Percentiles rank a stretch among this genome's conserved stretches.
Conservation (phyloP, 2,113 vertebrate species). For the Egretta garzetta region DNA sequence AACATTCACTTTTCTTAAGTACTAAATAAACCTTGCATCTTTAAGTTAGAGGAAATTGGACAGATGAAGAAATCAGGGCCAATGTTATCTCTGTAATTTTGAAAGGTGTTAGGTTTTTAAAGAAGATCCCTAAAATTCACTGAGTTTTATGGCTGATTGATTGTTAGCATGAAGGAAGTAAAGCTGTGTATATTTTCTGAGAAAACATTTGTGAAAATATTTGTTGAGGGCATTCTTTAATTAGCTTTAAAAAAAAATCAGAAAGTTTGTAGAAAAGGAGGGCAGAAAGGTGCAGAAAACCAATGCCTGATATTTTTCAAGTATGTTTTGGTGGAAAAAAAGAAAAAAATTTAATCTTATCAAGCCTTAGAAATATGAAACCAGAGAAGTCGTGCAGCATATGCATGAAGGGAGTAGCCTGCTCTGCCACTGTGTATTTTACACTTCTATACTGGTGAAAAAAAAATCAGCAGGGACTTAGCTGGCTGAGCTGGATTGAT, state of each 20-base stretch:
- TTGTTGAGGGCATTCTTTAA: not conserved
- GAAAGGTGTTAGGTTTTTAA: not conserved
- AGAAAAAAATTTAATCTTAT: not conserved
- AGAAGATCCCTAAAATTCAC: not conserved
- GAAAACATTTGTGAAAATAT: not conserved
- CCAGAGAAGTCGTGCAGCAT: not conserved
- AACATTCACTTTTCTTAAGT: conserved; percentile 27
- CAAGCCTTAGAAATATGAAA: not conserved
- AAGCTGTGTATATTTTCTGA: not conserved
- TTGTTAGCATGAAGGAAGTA: not conserved
- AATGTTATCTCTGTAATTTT: not conserved
- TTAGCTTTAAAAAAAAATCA: not conserved
- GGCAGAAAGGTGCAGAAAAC: not conserved
- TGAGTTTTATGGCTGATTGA: not conserved
- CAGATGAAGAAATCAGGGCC: not conserved
- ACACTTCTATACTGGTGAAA: not conserved
- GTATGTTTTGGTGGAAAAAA: not conserved
- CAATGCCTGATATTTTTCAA: not conserved
- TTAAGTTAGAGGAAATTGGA: not conserved
- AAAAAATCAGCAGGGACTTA: not conserved
- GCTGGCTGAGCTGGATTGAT: not conserved
- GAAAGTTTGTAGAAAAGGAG: not conserved
- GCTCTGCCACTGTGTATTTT: not conserved
- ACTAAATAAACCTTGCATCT: conserved; percentile 1
- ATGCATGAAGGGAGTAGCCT: not conserved